Conservation (phyloP, 2,113 vertebrate genomes). For the Prionailurus bengalensis region DNA sequence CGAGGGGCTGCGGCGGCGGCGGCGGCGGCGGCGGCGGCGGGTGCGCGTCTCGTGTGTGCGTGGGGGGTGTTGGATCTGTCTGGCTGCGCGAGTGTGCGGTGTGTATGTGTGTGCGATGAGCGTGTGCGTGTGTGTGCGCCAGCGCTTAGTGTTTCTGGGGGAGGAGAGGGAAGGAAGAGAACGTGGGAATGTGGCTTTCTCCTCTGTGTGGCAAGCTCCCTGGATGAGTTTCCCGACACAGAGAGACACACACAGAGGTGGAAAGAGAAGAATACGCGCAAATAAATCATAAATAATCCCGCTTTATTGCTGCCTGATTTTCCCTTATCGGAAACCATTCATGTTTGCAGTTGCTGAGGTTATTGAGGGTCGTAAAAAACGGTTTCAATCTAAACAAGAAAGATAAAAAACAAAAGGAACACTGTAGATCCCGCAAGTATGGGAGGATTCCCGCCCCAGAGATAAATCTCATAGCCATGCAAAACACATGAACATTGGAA, state of each 20-base stretch:
- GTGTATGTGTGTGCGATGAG: slow-evolving; percentile 13
- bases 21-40: neutral
- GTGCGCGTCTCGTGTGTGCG: neutral
- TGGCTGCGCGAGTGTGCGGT: slow-evolving; percentile 68
- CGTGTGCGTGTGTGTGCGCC: slow-evolving; percentile 14
- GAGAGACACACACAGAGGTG: slow-evolving; percentile 43
- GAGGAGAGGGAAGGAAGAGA: slow-evolving; percentile 55
- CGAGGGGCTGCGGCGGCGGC: slow-evolving; percentile 2
- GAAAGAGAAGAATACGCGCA: slow-evolving; percentile 64
- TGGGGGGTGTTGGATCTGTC: slow-evolving; percentile 28
- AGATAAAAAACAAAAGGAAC: slow-evolving; percentile 73
- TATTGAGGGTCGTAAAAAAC: slow-evolving; percentile 81
- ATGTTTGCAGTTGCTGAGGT: slow-evolving; percentile 82
- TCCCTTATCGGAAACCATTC: slow-evolving; percentile 84
- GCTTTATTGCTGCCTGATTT: slow-evolving; percentile 82
- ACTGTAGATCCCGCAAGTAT: neutral
- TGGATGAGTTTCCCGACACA: slow-evolving; percentile 67
- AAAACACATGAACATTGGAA: slow-evolving; percentile 63
- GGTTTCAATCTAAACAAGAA: slow-evolving; percentile 81
- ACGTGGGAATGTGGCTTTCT: slow-evolving; percentile 76
- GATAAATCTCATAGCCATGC: slow-evolving; percentile 61
- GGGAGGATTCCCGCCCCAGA: neutral
- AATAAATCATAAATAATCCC: slow-evolving; percentile 84
- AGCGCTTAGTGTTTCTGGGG: slow-evolving; percentile 67
- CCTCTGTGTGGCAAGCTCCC: slow-evolving; percentile 61